Base-by-base conservation (phyloP, 2,113 vertebrate species). In the Syngnathus scovelli region DNA sequence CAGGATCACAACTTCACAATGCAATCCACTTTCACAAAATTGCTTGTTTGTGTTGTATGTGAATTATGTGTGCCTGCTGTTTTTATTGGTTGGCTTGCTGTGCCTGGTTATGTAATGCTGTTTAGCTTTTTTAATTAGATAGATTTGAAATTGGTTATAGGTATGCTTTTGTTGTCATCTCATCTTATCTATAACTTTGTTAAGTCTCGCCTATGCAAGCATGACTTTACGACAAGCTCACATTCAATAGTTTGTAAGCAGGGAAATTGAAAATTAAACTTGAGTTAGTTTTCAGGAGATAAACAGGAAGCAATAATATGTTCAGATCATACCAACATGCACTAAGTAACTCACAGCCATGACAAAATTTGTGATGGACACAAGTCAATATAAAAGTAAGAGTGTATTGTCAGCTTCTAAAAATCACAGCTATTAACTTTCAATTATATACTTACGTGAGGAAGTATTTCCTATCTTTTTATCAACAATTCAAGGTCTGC, bases 1-100 rank as follows among this genome's bases (percentile, higher is more conserved):
- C 39, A 70, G 61, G 56, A 71, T 72, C 66, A 64, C 19, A 46
- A 33, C 23, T 15, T 33, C 23, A 33, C 10, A 56, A 56, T 43
- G 41, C 3, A 33, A 33, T 33, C 27, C 27, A 33, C 27, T 33
- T 33, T 33, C 27, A 33, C 27, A 33, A 33, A 33, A 33, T 33
- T 33, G 27, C 27, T 43, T 43, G 10, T 43, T 43, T 43, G 1
- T 43, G 27, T 33, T 43, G 7, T 43, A 43, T 43, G 41, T 43
- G 41, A 43, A 43, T 43, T 21, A 3, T 55, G 11, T 27, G 21
- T 54, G 10, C 3, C 46, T 48, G 12, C 27, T 33, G 27, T 3
- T 33, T 33, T 33, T 33, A 33, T 33, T 33, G 27, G 27, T 33
- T 3, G 27, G 27, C 27, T 33, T 33, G 27, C 27, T 33, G 27